Percentiles rank a stretch among this genome's conserved stretches.
Conservation (phyloP, 2,797 vertebrate genomes). For the Gadopsis marmoratus region DNA sequence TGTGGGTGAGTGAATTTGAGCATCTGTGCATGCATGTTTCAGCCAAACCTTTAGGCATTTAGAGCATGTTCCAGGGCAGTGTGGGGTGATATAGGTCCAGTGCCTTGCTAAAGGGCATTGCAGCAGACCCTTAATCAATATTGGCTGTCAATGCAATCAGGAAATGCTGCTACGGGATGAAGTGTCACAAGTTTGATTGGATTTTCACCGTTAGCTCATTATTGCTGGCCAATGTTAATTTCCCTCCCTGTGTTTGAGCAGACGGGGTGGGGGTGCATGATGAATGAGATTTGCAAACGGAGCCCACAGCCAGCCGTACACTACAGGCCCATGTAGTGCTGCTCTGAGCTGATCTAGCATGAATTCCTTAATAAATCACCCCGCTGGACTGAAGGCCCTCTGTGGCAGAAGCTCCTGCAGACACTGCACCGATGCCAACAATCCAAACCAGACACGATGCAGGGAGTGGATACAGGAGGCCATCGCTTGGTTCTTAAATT, state of each 20-base stretch:
- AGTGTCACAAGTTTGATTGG: slow-evolving; percentile 48
- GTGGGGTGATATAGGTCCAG: not conserved
- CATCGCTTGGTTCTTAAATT: slow-evolving; percentile 3
- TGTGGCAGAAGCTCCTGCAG: slow-evolving; percentile 23
- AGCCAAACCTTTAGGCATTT: not conserved
- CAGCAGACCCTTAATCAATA: slow-evolving; percentile 23
- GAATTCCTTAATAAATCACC: slow-evolving; percentile 66
- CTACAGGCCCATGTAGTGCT: slow-evolving; percentile 32
- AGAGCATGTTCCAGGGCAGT: not conserved
- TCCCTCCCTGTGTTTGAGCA: slow-evolving; percentile 20
- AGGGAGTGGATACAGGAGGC: not conserved
- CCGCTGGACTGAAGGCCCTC: slow-evolving; percentile 20
- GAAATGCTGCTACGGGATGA: slow-evolving; percentile 12
- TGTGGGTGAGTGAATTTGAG: slow-evolving; percentile 14
- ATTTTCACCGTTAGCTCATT: slow-evolving; percentile 51
- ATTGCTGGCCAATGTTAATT: slow-evolving; percentile 44
- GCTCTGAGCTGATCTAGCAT: slow-evolving; percentile 56
- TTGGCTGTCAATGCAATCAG: slow-evolving; percentile 21
- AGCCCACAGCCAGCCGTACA: slow-evolving; percentile 26
- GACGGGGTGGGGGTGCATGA: slow-evolving; percentile 26
- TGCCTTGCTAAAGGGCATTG: slow-evolving; percentile 23
- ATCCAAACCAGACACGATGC: slow-evolving; percentile 7
- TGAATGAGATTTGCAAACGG: slow-evolving; percentile 55
- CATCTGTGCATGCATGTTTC: slow-evolving; percentile 18
- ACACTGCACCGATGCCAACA: slow-evolving; percentile 14